Conservation (phyloP, 92 coral and sea anemone genomes). For the Muricea muricata region DNA sequence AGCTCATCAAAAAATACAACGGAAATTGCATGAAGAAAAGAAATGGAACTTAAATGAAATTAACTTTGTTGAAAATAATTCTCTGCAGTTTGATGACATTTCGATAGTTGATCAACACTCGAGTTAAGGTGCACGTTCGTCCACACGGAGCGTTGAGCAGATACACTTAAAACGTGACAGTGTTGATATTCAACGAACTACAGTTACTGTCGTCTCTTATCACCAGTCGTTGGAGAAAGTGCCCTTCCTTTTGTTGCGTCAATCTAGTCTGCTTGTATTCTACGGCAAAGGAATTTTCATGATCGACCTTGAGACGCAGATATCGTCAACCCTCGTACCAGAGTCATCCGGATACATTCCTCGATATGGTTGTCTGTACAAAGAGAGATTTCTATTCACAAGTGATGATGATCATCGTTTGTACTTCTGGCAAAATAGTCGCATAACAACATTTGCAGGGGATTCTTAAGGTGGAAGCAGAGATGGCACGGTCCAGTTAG, state of each 20-base stretch:
- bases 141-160: conserved; percentile 5
- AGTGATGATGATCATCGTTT: conserved; percentile 7
- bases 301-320: neutral
- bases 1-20: neutral
- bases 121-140: neutral
- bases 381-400: neutral
- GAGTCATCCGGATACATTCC: neutral
- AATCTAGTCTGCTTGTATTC: neutral
- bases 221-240: neutral
- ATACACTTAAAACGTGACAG: conserved; percentile 5
- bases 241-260: neutral
- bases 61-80: conserved; percentile 6
- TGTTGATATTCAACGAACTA: neutral
- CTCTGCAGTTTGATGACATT: conserved; percentile 2
- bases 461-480: neutral
- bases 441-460: neutral
- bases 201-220: conserved; percentile 3
- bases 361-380: neutral
- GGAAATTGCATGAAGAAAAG: neutral
- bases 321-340: neutral
- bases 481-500: neutral
- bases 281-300: neutral
- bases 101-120: neutral
- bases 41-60: neutral
- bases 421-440: neutral